A percentile compares a stretch with the other conserved stretches of the same genome.
Conservation (phyloP, 2,888 invertebrate species). For the Brachyptera risi region DNA sequence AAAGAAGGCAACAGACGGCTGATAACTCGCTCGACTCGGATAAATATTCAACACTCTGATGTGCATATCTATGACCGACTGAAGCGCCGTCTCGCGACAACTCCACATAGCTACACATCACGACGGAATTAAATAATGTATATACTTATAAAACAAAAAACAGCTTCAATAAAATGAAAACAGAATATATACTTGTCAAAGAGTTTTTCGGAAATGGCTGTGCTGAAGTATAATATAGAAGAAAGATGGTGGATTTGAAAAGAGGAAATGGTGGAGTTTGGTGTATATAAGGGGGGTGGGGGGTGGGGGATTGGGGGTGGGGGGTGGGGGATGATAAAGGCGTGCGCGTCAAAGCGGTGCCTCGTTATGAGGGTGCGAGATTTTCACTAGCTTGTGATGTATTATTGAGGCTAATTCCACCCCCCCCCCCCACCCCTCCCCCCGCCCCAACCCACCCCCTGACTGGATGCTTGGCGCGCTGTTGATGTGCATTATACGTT, state of each 20-base stretch:
- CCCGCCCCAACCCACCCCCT: not conserved
- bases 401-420: slow-evolving; percentile 31
- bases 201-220: slow-evolving; percentile 1
- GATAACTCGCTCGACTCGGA: not conserved
- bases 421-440: slow-evolving; percentile 20
- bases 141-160: slow-evolving; percentile 27
- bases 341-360: slow-evolving; percentile 24
- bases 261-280: not conserved
- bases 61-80: not conserved
- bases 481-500: not conserved
- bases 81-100: not conserved
- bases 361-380: slow-evolving; percentile 24
- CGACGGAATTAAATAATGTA: slow-evolving; percentile 30
- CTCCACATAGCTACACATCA: slow-evolving; percentile 18
- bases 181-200: slow-evolving; percentile 14
- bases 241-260: slow-evolving; percentile 9
- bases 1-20: not conserved
- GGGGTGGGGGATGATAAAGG: not conserved
- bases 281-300: not conserved
- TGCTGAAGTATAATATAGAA: slow-evolving; percentile 8
- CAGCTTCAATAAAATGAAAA: slow-evolving; percentile 11
- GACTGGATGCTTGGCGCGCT: not conserved
- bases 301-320: not conserved
- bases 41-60: slow-evolving; percentile 7
- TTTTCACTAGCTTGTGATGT: slow-evolving; percentile 28